Percentiles rank a stretch among this genome's conserved stretches.
Evolutionary conservation across 2,797 vertebrate genomes (phyloP).

Genomic region (Crocodylus rhombifer): DNA sequence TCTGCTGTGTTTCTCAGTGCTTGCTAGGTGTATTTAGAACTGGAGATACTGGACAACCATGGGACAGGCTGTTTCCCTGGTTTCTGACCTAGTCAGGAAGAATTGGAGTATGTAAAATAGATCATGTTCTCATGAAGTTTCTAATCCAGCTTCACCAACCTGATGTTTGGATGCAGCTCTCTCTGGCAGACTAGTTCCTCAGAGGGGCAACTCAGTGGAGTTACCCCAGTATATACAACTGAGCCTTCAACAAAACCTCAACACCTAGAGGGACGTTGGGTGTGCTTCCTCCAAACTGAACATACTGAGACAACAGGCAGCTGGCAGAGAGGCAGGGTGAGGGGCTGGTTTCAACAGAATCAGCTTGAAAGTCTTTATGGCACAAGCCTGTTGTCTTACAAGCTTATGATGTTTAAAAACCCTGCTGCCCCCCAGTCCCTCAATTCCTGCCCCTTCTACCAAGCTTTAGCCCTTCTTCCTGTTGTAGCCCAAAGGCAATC

Average conservation of each 20-base stretch:
- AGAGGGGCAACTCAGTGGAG: not conserved
- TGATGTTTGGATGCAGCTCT: not conserved
- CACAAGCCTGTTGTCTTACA: no score
- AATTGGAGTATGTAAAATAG: not conserved
- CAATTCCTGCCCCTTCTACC: not conserved
- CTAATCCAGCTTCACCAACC: not conserved
- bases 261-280: not conserved
- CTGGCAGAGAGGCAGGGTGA: no score
- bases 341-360: no score
- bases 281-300: not conserved
- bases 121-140: not conserved
- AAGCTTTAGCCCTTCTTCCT: not conserved
- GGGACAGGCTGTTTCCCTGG: not conserved
- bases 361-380: no score
- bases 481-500: conserved; percentile 59
- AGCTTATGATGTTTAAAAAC: not conserved
- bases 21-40: not conserved
- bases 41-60: not conserved
- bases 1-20: not conserved
- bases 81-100: not conserved
- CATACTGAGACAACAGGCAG: not conserved
- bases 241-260: not conserved
- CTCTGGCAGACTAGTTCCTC: not conserved
- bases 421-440: conserved; percentile 14
- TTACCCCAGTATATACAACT: not conserved